phyloP scores from a whole-genome alignment of 35 echinoderm and acorn worm genomes.

The Heliocidaris tuberculata region DNA sequence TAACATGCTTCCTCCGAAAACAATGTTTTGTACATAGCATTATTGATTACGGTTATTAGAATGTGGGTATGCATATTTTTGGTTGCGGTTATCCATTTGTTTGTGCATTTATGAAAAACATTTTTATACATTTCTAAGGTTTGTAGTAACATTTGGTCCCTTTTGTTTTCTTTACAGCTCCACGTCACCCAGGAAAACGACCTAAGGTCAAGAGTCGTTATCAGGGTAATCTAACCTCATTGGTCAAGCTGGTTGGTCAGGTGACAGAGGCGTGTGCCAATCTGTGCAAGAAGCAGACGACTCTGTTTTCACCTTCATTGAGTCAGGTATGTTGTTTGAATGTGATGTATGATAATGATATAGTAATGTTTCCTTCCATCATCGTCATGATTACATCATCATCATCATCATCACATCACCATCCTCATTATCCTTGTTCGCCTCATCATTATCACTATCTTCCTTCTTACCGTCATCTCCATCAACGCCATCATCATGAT shows the following conservation, averaged over 20 bases:
- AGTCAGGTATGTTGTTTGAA: conserved; percentile 50
- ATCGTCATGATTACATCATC: background rate
- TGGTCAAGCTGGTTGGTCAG: conserved; percentile 64
- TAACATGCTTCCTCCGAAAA: background rate
- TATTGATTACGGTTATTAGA: too few relatives aligned
- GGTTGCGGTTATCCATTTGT: too few relatives aligned
- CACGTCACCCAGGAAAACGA: background rate
- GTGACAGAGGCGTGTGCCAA: conserved; percentile 50
- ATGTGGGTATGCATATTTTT: too few relatives aligned
- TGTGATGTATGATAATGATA: too few relatives aligned
- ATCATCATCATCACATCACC: background rate
- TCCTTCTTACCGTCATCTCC: background rate
- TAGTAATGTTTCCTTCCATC: background rate
- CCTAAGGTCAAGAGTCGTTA: conserved; percentile 50
- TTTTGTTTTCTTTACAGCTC: background rate
- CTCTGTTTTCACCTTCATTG: conserved; percentile 36
- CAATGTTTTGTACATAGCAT: too few relatives aligned
- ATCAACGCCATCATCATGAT: background rate
- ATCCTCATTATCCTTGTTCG: background rate
- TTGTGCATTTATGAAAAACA: too few relatives aligned
- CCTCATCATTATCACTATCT: background rate
- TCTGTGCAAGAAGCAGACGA: conserved; percentile 17
- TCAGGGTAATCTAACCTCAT: conserved; percentile 69
- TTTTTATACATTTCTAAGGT: too few relatives aligned
- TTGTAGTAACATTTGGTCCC: background rate